Base-by-base conservation (phyloP, 2,113 vertebrate genomes). In the Dryoscopus gambensis region DNA sequence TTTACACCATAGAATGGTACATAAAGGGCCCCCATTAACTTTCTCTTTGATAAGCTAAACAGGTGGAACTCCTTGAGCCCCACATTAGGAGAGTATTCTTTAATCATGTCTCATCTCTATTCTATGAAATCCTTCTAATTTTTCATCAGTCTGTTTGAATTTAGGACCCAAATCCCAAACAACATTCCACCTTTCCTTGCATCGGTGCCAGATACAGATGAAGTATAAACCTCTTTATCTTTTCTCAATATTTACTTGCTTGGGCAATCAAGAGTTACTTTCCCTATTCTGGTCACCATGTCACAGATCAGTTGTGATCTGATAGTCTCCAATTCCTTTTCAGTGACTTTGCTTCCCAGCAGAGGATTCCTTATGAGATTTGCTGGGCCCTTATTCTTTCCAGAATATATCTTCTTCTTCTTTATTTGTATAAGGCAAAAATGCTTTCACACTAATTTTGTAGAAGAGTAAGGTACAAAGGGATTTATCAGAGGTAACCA, bases 41-140 rank as follows among this genome's bases (percentile, higher is more conserved):
- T 87, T 78, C 73, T 89, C 35, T 93, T 92, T 92, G 76, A 81
- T 91, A 94, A 93, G 18, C 12, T 89, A 91, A 84, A 71, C 22
- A 77, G 20, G 50, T 87, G 60, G 63, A 93, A 84, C 31, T 87
- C 30, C 28, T 90, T 64, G 60, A 89, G 30, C 28, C 17, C 20
- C 18, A n/a, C 20, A 53, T 87, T 78, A 64, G n/a, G 39, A 42
- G 10, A 63, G 19, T 81, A 65, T 70, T 60, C 64, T 95, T 87
- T 90, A 86, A 90, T 92, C 60, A 49, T 27, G 10, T 84, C 30
- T 89, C 52, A 84, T 55, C 27, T 71, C 56, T 84, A 1, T 53
- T 81, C n/a, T 75, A 9, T 42, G 14, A 79, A 82, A 75, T 63
- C 17, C 25, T 55, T 86, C 22, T 60, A 23, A 65, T 73, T 95